Evolutionary conservation across 2,113 vertebrate genomes (phyloP).

Genomic region (Emydura subglobosa): DNA sequence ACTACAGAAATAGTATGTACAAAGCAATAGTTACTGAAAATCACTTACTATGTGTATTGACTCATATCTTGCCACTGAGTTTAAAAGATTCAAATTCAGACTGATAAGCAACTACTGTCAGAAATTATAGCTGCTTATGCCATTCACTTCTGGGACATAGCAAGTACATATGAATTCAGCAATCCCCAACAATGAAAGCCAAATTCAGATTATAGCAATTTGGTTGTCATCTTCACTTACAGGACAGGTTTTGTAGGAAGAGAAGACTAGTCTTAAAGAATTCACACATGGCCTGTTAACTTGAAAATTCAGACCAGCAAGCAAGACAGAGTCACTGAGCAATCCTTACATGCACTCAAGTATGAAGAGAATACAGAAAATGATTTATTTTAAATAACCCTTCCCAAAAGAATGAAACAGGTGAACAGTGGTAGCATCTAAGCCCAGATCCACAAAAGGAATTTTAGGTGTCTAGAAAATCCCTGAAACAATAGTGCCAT

Average conservation of each 20-base stretch:
- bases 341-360: background rate
- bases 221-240: conserved; percentile 20
- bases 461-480: background rate
- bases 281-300: conserved; percentile 5
- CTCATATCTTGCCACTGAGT: background rate
- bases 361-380: background rate
- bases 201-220: background rate
- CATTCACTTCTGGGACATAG: conserved; percentile 22
- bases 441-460: background rate
- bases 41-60: conserved; percentile 6
- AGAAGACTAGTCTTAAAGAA: background rate
- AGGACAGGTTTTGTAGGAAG: background rate
- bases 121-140: conserved; percentile 8
- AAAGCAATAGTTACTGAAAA: background rate
- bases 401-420: background rate
- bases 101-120: conserved; percentile 30
- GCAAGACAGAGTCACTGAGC: background rate
- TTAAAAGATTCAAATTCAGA: conserved; percentile 32
- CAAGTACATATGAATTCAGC: conserved; percentile 7
- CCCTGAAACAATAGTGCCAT: background rate
- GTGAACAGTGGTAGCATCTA: background rate
- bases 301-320: conserved; percentile 6
- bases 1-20: background rate
- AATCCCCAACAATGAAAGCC: background rate
- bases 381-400: conserved; percentile 20